A percentile compares a stretch with the other conserved stretches of the same genome.
Evolutionary conservation across 2,888 invertebrate genomes (phyloP).

Genomic region (Thereva nobilitata): DNA sequence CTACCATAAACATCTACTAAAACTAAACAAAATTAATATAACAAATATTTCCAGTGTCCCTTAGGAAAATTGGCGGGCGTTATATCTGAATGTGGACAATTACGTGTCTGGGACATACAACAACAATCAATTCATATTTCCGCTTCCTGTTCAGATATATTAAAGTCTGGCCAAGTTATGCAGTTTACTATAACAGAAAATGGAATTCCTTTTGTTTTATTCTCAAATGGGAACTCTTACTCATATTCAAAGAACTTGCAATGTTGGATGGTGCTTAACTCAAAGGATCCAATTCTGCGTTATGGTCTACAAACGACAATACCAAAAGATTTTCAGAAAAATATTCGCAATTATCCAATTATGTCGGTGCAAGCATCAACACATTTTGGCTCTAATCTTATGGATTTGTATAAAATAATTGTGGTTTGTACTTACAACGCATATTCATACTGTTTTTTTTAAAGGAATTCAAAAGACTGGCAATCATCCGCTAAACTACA

Average conservation of each 20-base stretch:
- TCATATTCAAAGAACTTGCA: constrained; percentile 78
- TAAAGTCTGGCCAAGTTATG: constrained; percentile 61
- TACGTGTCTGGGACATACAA: constrained; percentile 55
- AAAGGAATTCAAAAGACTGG: constrained; percentile 54
- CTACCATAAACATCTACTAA: too few relatives aligned
- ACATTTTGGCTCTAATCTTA: constrained; percentile 44
- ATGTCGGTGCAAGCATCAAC: constrained; percentile 54
- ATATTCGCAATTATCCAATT: constrained; percentile 53
- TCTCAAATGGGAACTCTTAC: constrained; percentile 83
- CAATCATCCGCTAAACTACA: constrained; percentile 54
- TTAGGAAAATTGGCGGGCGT: constrained; percentile 55
- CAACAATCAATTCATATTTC: constrained; percentile 48
- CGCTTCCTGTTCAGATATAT: constrained; percentile 53
- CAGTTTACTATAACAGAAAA: constrained; percentile 67
- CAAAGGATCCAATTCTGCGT: constrained; percentile 61
- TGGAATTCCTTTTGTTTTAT: constrained; percentile 80
- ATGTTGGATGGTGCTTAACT: constrained; percentile 67
- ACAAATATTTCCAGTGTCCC: constrained; percentile 49
- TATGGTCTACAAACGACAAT: constrained; percentile 58
- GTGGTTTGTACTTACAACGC: constrained; percentile 10
- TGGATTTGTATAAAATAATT: constrained; percentile 46
- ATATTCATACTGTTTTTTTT: neutral
- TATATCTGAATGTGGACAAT: constrained; percentile 54
- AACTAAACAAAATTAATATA: neutral
- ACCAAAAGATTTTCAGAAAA: constrained; percentile 54